Base-by-base conservation (phyloP, 2,113 vertebrate species). In the Silurus asotus region DNA sequence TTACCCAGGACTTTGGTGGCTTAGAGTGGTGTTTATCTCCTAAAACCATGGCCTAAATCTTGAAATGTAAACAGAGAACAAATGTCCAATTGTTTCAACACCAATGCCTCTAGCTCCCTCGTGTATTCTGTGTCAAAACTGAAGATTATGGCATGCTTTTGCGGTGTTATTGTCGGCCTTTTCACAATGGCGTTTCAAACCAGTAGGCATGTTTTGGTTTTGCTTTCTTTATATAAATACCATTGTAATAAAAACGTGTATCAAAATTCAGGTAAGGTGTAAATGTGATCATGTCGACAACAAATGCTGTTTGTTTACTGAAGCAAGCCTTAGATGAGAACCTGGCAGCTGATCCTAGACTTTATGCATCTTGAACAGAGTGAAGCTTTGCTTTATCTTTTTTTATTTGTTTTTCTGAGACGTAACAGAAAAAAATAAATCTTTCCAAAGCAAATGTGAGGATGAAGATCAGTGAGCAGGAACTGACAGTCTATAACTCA, bases 11-110 rank as follows among this genome's bases (percentile, higher is more conserved):
- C 89, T 91, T 88, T 87, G 88, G 86, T 92, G 90, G 91, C 92
- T 94, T 92, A 92, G 90, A 93, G 89, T 90, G 88, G 74, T 90
- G 91, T 93, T 94, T 92, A 93, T 93, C 90, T 92, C 79, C 89
- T 88, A 89, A 94, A 94, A 92, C 92, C 91, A 82, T 92, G 93
- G 93, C 92, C 92, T 91, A 92, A 83, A 93, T 93, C 88, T 92
- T 91, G 88, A 92, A 87, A 88, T 89, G 86, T 91, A 92, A 53
- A 92, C 91, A 81, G 86, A 84, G 90, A 92, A 92, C 93, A 94
- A 94, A 93, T 91, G 91, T 89, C 85, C 89, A 87, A 93, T 95
- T 94, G 93, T 94, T 92, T 89, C 72, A 45, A 81, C 70, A 69
- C 87, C 89, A 91, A 94, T 91, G 91, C 93, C 90, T 90, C 90